Base-by-base conservation (phyloP, 2,797 vertebrate species). In the Notamacropus eugenii region DNA sequence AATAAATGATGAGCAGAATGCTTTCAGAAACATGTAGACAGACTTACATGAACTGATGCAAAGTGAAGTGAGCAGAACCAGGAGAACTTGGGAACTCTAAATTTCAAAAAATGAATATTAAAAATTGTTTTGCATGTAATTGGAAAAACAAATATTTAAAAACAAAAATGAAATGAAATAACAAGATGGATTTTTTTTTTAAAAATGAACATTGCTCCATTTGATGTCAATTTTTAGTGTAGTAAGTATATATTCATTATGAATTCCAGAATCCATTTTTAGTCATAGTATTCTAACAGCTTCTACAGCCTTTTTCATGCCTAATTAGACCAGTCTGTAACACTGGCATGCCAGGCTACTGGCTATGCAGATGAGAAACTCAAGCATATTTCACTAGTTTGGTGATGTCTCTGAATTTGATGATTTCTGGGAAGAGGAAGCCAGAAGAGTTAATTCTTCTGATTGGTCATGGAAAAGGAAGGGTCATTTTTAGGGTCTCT, bases 181-280 rank as follows among this genome's bases (percentile, higher is more conserved):
- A 40, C 67, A 74, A 24, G 6, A 9, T 2, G 22, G n/a, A 62
- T 12, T 62, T 62, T 9, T 31, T 46, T 46, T 46, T 46, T 46
- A 59, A 74, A 87, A 87, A 46, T 46, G 74, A 46, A 11, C 9
- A 50, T 1, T 87, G 40, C 40, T 87, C 22, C 16, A 46, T 87
- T 87, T 50, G 22, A 46, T 46, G 74, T 10, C 74, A 87, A 50
- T 94, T 94, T 54, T 74, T 74, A 62, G n/a, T 46, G 29, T 50
- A 62, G 67, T 40, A 55, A 59, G 40, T 27, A 87, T 28, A 13
- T 14, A 94, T 46, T 74, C 31, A 46, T 62, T 58, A 55, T 14
- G 34, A 91, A 90, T 92, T 91, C 95, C 31, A 95, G 57, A 74
- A 93, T 91, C 19, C 40, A 67, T 91, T 96, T n/a, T 91, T 91